These are phyloP conservation scores for Colinus virginianus DNA, from an alignment of 2,113 vertebrate species.

Conservation along the genomic window DNA sequence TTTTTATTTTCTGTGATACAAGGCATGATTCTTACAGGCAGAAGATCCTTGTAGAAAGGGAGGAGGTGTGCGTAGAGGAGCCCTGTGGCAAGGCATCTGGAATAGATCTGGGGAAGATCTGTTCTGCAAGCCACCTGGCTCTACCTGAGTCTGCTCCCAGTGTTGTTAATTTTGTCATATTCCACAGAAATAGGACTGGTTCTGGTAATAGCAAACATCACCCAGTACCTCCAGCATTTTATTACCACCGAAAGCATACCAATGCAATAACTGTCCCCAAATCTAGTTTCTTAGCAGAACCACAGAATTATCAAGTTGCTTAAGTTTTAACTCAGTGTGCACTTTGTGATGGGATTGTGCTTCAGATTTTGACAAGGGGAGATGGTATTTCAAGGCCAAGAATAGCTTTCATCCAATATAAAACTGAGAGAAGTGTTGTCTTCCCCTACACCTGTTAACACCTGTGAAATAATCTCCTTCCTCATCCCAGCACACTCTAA, in stretches of 20 bases:
- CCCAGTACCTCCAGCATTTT: background rate
- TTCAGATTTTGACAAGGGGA: background rate
- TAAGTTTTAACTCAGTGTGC: too few relatives aligned
- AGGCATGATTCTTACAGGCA: background rate
- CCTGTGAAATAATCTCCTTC: background rate
- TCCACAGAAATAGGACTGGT: background rate
- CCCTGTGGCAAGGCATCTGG: background rate
- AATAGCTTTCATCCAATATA: fast-evolving
- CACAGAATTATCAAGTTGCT: background rate
- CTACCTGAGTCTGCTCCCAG: background rate
- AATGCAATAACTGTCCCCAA: background rate
- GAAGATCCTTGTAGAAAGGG: background rate
- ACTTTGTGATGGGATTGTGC: background rate
- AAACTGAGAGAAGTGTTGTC: background rate
- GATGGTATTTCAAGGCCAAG: background rate
- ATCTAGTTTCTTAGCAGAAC: background rate
- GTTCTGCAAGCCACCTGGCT: background rate
- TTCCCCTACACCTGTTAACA: background rate
- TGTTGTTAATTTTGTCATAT: background rate
- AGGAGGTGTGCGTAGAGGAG: background rate
- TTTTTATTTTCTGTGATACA: background rate
- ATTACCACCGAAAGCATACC: background rate
- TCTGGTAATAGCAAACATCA: background rate
- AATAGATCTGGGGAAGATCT: background rate
- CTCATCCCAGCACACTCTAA: background rate